These are phyloP conservation scores for Peromyscus polionotus DNA, from an alignment of 2,113 vertebrate species.

Conservation along the genomic window DNA sequence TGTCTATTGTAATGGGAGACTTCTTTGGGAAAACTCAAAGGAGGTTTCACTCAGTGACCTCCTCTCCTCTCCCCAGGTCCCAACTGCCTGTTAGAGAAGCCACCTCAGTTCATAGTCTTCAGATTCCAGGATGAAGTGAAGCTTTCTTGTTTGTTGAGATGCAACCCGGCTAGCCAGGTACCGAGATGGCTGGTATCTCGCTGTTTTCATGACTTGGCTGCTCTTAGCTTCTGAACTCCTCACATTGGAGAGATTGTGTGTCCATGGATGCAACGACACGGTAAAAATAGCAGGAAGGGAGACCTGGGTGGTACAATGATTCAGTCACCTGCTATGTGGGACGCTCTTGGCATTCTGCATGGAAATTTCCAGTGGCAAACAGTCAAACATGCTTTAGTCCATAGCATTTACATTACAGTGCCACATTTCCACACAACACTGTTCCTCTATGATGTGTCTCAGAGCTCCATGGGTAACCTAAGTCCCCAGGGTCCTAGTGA, in stretches of 20 bases:
- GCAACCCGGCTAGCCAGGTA: background rate
- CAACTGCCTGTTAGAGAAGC: background rate
- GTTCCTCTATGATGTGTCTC: constrained; percentile 59
- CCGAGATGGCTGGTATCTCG: background rate
- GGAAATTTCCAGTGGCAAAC: constrained; percentile 71
- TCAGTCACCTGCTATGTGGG: background rate
- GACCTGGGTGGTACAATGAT: rapidly evolving
- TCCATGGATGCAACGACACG: background rate
- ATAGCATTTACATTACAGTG: constrained; percentile 14
- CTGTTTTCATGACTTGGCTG: background rate
- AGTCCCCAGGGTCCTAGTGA: background rate
- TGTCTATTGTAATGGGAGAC: background rate
- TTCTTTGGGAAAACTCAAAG: background rate
- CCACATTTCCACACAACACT: background rate
- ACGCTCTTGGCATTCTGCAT: constrained; percentile 49
- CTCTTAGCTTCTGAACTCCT: background rate
- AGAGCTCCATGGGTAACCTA: constrained; percentile 39
- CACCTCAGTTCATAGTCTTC: background rate
- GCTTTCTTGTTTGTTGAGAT: background rate
- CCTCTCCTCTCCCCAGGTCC: background rate
- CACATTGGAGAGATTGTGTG: background rate
- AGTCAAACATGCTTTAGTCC: constrained; percentile 9
- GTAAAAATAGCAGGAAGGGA: background rate
- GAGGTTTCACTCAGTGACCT: background rate
- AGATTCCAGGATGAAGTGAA: background rate